Evolutionary conservation across 1,140 invertebrate species (phyloP), one percentile per base, ranked within the genome.

Genomic region (Meloidogyne chitwoodi): DNA sequence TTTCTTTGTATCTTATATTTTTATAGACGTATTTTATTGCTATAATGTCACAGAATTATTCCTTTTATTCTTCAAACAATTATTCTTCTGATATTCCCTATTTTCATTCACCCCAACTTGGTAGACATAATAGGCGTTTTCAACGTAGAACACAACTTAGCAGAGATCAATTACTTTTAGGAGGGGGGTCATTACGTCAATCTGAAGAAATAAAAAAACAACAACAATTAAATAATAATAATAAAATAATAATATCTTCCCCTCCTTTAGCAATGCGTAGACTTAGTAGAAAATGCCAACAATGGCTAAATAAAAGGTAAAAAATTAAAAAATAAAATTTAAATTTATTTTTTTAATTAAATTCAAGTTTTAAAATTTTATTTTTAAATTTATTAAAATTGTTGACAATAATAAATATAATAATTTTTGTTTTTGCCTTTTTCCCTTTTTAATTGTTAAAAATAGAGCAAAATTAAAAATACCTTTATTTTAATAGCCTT

Each of bases 191-290:
- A 41, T 34, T 73, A 64, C 71, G 71, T 31, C 71, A 64, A 26
- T 64, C 61, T 61, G 56, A 73, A 64, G n/a, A 61, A 24, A 73
- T 38, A 19, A 38, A 64, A 63, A 24, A 31, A 34, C 11, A 34
- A 56, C 56, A 73, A 73, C 34, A 38, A 31, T 3, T 3, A 3
- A 31, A 31, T 31, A 31, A 31, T 31, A 31, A 31, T 31, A 31
- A 31, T 31, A 31, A 27, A 61, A 68, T 29, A 34, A 34, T 56
- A 27, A 64, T 24, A 56, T 61, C 19, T 2, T 73, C 71, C 22
- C 71, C 71, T n/a, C 48, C 48, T n/a, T 27, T 73, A 24, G 71
- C 64, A 31, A 73, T 73, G 71, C n/a, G 71, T 24, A 41, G 71
- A 12, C 27, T 73, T 61, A 63, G 56, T 34, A 61, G 71, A 26